Conservation (phyloP, 2,797 vertebrate genomes). For the Galago senegalensis region DNA sequence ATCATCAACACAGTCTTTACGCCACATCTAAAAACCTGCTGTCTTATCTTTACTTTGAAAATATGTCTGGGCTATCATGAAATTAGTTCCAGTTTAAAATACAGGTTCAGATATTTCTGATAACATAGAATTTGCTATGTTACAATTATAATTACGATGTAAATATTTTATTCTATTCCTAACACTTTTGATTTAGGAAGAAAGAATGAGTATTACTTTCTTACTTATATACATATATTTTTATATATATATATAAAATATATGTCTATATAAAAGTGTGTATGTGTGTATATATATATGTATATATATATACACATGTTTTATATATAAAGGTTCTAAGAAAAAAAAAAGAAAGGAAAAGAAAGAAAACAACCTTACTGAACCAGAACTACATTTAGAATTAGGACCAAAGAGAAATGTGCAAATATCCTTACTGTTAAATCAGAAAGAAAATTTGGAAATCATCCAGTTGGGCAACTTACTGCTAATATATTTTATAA, state of each 20-base stretch:
- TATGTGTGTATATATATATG: no score
- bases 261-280: no score
- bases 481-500: constrained; percentile 80
- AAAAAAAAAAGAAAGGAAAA: neutral
- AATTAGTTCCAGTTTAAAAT: constrained; percentile 52
- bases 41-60: constrained; percentile 38
- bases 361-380: constrained; percentile 47
- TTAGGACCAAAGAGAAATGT: constrained; percentile 72
- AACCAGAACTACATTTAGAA: constrained; percentile 65
- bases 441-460: constrained; percentile 73
- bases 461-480: constrained; percentile 63
- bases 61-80: neutral
- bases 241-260: no score
- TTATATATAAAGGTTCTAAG: constrained; percentile 42
- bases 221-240: neutral
- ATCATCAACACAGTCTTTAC: constrained; percentile 36
- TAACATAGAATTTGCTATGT: neutral
- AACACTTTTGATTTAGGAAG: constrained; percentile 51
- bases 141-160: constrained; percentile 28
- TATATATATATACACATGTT: no score
- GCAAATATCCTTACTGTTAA: constrained; percentile 77
- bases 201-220: constrained; percentile 49
- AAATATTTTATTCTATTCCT: constrained; percentile 33
- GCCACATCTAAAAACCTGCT: neutral
- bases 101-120: neutral